phyloP scores from a whole-genome alignment of 2,797 vertebrate genomes.

The Platalea minor region DNA sequence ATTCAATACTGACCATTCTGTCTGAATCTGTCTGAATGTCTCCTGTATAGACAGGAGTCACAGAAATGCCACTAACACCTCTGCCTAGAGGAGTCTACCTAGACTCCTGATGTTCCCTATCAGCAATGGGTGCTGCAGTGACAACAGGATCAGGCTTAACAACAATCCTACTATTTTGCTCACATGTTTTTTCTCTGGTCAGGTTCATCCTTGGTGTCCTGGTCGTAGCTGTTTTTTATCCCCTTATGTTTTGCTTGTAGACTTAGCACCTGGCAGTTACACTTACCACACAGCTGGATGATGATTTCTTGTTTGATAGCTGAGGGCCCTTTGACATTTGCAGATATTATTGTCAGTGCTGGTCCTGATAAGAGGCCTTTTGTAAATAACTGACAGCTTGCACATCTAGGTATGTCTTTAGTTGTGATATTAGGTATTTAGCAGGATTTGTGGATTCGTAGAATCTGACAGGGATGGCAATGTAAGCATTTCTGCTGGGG shows the following conservation, averaged over 20 bases:
- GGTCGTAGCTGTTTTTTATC: not conserved
- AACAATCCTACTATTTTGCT: not conserved
- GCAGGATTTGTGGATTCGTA: conserved; percentile 16
- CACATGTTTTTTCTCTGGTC: accelerated
- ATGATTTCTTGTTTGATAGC: not conserved
- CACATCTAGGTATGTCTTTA: not conserved
- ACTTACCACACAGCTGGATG: not conserved
- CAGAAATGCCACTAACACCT: not conserved
- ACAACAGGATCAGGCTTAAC: not conserved
- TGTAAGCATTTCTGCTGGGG: not conserved
- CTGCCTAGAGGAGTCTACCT: too few relatives aligned
- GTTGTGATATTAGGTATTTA: not conserved
- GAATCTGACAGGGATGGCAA: not conserved
- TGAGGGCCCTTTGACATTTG: not conserved
- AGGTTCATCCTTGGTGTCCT: not conserved
- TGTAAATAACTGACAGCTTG: conserved; percentile 2
- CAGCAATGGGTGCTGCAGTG: not conserved
- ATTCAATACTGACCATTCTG: not conserved
- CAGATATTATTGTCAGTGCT: not conserved
- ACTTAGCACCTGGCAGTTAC: not conserved
- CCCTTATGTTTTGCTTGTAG: not conserved
- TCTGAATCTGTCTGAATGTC: not conserved
- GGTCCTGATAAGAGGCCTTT: not conserved
- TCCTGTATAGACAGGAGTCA: not conserved
- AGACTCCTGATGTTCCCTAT: not conserved